Evolutionary conservation across 2,888 invertebrate species (phyloP).

Genomic region (Deilephila elpenor): DNA sequence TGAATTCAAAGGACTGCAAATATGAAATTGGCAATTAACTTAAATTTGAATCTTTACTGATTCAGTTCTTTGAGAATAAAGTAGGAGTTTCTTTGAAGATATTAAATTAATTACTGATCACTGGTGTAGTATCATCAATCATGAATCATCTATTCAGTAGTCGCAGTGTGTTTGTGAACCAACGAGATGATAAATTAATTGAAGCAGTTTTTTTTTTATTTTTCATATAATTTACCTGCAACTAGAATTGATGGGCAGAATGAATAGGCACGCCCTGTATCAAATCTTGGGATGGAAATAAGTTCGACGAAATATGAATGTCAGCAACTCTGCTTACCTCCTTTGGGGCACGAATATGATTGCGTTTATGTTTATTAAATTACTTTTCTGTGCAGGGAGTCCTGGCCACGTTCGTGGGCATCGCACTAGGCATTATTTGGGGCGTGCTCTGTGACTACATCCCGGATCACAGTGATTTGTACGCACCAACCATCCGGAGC

Average conservation of each 20-base stretch:
- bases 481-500: conserved; percentile 73
- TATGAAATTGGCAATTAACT: conserved; percentile 8
- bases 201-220: no score
- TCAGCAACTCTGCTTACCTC: no score
- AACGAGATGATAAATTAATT: no score
- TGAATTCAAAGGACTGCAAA: conserved; percentile 6
- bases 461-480: conserved; percentile 72
- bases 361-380: no score
- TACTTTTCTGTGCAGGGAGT: conserved; percentile 61
- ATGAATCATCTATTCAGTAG: no score
- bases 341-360: no score
- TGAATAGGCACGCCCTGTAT: no score
- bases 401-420: conserved; percentile 72
- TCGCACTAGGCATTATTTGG: conserved; percentile 71
- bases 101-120: neutral
- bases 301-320: no score
- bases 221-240: no score
- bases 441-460: conserved; percentile 69
- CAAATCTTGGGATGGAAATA: no score
- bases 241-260: no score
- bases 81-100: neutral
- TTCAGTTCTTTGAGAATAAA: neutral
- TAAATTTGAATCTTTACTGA: neutral
- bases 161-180: no score
- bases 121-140: neutral